Conservation (phyloP, 2,888 invertebrate species). For the Ochropacha duplaris region DNA sequence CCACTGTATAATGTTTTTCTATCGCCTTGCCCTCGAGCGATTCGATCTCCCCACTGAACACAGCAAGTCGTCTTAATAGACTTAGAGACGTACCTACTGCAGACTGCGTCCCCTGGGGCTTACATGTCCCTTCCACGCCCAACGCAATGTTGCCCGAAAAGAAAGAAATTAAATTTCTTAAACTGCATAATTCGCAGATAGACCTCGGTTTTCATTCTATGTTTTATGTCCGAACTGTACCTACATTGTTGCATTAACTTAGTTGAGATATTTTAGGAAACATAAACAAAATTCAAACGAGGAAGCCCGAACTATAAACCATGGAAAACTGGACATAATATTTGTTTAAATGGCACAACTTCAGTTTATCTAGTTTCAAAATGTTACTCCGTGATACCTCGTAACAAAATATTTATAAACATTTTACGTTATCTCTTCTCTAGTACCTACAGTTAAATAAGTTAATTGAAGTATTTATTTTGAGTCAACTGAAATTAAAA, state of each 20-base stretch:
- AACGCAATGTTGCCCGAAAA: slow-evolving; percentile 50
- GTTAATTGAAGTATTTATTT: no score
- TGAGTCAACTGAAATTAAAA: neutral
- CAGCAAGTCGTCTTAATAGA: slow-evolving; percentile 78
- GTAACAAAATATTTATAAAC: slow-evolving; percentile 17
- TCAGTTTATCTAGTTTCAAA: slow-evolving; percentile 45
- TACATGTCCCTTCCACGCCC: slow-evolving; percentile 58
- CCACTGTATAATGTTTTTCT: slow-evolving; percentile 70
- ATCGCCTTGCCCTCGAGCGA: slow-evolving; percentile 58
- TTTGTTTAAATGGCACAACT: slow-evolving; percentile 41
- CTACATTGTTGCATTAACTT: slow-evolving; percentile 48
- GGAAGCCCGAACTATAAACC: slow-evolving; percentile 48
- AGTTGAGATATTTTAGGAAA: slow-evolving; percentile 47
- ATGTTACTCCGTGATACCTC: slow-evolving; percentile 27
- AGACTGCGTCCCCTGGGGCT: slow-evolving; percentile 66
- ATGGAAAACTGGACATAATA: slow-evolving; percentile 39
- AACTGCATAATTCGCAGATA: slow-evolving; percentile 47
- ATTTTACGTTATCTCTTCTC: neutral
- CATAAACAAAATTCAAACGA: slow-evolving; percentile 65
- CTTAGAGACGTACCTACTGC: slow-evolving; percentile 65
- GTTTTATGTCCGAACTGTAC: slow-evolving; percentile 24
- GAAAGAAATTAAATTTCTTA: slow-evolving; percentile 69
- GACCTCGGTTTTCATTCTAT: slow-evolving; percentile 37
- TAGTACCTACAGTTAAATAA: neutral
- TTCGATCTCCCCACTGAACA: slow-evolving; percentile 52